Percentiles rank a stretch among this genome's conserved stretches.
These are phyloP conservation scores for Mastigias papua DNA, from an alignment of 30 jellyfish, hydroid and myxozoan genomes.

Conservation along the genomic window DNA sequence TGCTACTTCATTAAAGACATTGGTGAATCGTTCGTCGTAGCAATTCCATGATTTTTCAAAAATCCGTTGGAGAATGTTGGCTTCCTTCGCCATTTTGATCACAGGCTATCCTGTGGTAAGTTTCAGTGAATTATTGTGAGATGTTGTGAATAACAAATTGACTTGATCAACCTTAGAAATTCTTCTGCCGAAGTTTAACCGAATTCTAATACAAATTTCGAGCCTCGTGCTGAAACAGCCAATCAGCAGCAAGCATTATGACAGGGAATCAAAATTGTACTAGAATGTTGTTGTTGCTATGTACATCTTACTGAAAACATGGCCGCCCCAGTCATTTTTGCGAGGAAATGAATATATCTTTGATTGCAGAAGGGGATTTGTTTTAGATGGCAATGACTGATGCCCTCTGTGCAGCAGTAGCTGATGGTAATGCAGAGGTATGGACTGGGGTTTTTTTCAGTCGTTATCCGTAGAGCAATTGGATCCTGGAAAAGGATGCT, in stretches of 20 bases:
- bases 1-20: slow-evolving; percentile 4
- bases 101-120: not conserved
- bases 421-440: slow-evolving; percentile 57
- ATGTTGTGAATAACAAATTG: not conserved
- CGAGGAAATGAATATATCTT: not conserved
- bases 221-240: not conserved
- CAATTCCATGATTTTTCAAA: slow-evolving; percentile 46
- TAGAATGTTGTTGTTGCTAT: slow-evolving; percentile 1
- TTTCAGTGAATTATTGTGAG: not conserved
- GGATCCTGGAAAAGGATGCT: no score
- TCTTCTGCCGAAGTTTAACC: not conserved
- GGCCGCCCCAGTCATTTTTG: not conserved
- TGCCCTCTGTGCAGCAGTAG: slow-evolving; percentile 59
- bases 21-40: not conserved
- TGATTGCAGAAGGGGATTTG: not conserved
- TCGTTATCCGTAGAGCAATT: no score
- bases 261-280: not conserved
- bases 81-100: slow-evolving; percentile 7
- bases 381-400: slow-evolving; percentile 52
- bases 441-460: no score
- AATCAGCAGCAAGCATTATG: not conserved
- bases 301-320: not conserved
- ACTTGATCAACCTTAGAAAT: not conserved
- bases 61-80: slow-evolving; percentile 19
- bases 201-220: not conserved